Evolutionary conservation across 2,797 vertebrate genomes (phyloP).

Genomic region (Sebastiscus albofasciatus): DNA sequence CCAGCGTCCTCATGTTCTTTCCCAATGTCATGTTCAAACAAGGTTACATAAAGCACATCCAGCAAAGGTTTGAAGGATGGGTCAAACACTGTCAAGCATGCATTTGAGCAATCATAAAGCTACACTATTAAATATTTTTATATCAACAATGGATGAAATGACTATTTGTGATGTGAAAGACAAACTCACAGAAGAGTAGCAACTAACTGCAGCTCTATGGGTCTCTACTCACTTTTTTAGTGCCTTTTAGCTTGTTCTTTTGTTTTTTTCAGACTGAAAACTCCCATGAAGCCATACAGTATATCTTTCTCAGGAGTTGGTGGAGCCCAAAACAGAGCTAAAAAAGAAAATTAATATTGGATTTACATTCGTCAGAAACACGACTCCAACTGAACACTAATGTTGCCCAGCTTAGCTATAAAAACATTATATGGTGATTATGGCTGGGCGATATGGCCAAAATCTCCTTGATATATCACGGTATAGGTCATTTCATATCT

Average conservation of each 20-base stretch:
- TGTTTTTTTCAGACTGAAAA: neutral
- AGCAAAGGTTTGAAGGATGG: neutral
- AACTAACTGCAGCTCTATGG: neutral
- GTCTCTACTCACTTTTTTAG: neutral
- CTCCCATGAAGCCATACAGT: neutral
- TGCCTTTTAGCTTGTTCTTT: neutral
- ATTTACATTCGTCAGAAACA: neutral
- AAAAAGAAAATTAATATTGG: neutral
- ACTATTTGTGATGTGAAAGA: neutral
- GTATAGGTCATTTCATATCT: too few species aligned
- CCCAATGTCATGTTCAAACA: slow-evolving; percentile 38
- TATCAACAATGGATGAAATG: neutral
- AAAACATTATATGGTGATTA: neutral
- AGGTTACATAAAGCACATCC: slow-evolving; percentile 17
- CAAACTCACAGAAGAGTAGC: neutral
- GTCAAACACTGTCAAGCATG: neutral
- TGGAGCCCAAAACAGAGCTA: neutral
- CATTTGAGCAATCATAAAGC: neutral
- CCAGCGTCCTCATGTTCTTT: slow-evolving; percentile 20
- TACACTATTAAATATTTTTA: neutral
- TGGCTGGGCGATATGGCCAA: too few species aligned
- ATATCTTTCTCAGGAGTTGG: neutral
- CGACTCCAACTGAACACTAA: neutral
- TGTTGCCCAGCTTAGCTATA: neutral
- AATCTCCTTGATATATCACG: too few species aligned